Base-by-base conservation (phyloP, 2,113 vertebrate species). In the Melospiza melodia region DNA sequence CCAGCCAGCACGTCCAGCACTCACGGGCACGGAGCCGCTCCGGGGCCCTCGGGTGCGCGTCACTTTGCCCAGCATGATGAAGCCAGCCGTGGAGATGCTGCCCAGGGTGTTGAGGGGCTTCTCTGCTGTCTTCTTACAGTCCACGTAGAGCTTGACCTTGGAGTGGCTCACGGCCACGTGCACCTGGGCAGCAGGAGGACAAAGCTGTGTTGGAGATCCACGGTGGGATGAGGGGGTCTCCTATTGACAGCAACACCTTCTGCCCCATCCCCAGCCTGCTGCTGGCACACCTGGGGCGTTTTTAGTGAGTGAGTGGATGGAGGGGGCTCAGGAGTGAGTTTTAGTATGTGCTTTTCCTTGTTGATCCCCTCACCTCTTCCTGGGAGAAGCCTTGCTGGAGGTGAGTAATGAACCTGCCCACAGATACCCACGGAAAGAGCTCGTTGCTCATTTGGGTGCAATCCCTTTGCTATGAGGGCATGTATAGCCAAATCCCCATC, bases 1-100 rank as follows among this genome's bases (percentile, higher is more conserved):
- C 71, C 37, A 48, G 37, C 24, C 87, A 81, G 39, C 67, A 3
- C 3, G 0, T 3, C 1, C 0, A 1, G 8, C 0, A 97, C 98
- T 97, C 97, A 99, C 99, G 18, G 97, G 57, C 5, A 98, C 98
- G 0, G 99, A 99, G n/a, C 98, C 98, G 16, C 99, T 99, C 28
- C 98, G 97, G 10, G 99, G 98, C 4, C 98, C 99, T 69, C 98
- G 95, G 39, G 98, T 98, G 91, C 98, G 98, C 44, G 98, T 98
- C 89, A 99, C 97, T 54, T 99, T 99, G 8, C 99, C 99, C 93
- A 99, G 97, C 95, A 98, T 99, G 97, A 99, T 78, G 78, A 99
- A 99, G 33, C 99, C 98, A 0, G 98, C 94, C 0, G 96, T 98
- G 3, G 99, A 98, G 15, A 99, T 63, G 80, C 84, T 98, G 62